Evolutionary conservation across 2,797 vertebrate species (phyloP), one percentile per base, ranked within the genome.

Genomic region (Macrochelys suwanniensis): DNA sequence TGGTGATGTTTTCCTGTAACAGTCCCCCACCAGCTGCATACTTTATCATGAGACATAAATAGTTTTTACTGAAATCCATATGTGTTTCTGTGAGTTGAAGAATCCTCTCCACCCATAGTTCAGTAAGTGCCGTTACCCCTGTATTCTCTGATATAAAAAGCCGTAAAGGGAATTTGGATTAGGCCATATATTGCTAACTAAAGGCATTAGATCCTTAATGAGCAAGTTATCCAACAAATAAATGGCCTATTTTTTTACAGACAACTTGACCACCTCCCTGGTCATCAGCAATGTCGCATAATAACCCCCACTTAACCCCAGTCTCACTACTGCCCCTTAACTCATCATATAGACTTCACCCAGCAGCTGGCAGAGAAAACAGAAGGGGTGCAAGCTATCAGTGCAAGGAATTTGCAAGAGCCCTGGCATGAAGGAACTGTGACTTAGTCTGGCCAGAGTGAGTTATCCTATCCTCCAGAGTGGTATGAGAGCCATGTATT

Each of bases 391-490:
- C 25, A 28, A 85, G 28, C 1, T 2, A 11, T 82, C 21, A 0
- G 11, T 83, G 42, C 80, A 82, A 93, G 79, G 91, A 91, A 42
- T 42, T 77, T 84, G 90, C 89, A 92, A 84, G 78, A 5, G 16
- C 80, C 12, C 87, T 95, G 94, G 71, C 50, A 61, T 57, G 71
- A 53, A 89, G 82, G 71, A 71, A 8, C 49, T 3, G 80, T 28
- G 85, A 91, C 74, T 71, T 1, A n/a, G 54, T 84, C 74, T 76
- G 51, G 65, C 57, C 42, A 6, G 37, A 95, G 47, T 88, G 90
- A 96, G 89, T 94, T 94, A 96, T 57, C 49, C 78, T 13, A 0
- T 28, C 85, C 85, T 94, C 91, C 71, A 57, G 83, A 61, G 33
- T 82, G 54, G 54, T 19, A 31, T 45, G 56, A 61, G 53, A 56